Percentiles rank a stretch among this genome's conserved stretches.
Evolutionary conservation across 2,797 vertebrate species (phyloP).

Genomic region (Acanthurus tractus): DNA sequence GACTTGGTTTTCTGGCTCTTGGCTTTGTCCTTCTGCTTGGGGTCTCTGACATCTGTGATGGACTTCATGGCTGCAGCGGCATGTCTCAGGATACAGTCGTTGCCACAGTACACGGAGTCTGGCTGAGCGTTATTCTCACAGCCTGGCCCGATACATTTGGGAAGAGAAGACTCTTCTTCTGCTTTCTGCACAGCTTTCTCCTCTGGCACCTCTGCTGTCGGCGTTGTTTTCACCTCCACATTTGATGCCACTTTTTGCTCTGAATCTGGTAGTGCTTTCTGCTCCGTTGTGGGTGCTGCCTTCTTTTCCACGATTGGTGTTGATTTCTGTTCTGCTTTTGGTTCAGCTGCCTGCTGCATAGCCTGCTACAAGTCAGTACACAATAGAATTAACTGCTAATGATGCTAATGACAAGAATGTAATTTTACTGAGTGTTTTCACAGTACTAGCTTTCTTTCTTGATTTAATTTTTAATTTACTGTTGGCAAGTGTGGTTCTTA

Average conservation of each 20-base stretch:
- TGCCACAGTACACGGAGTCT: slow-evolving; percentile 97
- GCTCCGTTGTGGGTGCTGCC: slow-evolving; percentile 38
- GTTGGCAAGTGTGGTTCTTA: neutral
- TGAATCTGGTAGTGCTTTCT: slow-evolving; percentile 50
- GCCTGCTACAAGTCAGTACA: slow-evolving; percentile 69
- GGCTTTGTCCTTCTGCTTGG: slow-evolving; percentile 87
- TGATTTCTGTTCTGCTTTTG: slow-evolving; percentile 55
- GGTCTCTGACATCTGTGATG: slow-evolving; percentile 91
- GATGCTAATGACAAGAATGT: slow-evolving; percentile 1
- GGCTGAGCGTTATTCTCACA: slow-evolving; percentile 92
- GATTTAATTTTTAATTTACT: neutral
- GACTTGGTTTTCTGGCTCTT: slow-evolving; percentile 89
- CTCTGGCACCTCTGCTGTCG: slow-evolving; percentile 31
- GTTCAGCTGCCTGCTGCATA: slow-evolving; percentile 57
- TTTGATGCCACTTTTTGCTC: slow-evolving; percentile 71
- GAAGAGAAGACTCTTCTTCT: slow-evolving; percentile 82
- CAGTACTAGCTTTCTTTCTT: neutral
- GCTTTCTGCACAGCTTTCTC: slow-evolving; percentile 39
- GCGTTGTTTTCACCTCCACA: slow-evolving; percentile 75
- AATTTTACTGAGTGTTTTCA: neutral
- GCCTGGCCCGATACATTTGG: slow-evolving; percentile 95
- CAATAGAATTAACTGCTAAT: slow-evolving; percentile 49
- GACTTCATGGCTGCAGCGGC: slow-evolving; percentile 96
- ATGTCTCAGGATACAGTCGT: slow-evolving; percentile 95
- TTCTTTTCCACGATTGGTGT: slow-evolving; percentile 35